Evolutionary conservation across 2,113 vertebrate genomes (phyloP), one percentile per base, ranked within the genome.

Genomic region (Neodontobutis hainanensis): DNA sequence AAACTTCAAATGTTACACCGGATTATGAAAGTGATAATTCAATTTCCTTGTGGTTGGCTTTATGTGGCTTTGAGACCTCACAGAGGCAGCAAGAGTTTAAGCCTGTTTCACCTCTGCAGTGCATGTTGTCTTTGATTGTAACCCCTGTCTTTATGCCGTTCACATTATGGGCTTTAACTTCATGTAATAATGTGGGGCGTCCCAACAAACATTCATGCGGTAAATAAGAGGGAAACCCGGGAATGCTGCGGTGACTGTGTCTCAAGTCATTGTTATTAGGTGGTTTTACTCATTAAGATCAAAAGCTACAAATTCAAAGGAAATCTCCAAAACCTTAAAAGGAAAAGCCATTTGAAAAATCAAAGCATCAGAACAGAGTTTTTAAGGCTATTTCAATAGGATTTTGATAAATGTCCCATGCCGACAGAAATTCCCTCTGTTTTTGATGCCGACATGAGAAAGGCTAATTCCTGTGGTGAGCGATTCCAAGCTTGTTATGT

Each of bases 231-330:
- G 62, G 74, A 40, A 34, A 68, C 75, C 65, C 10, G 64, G 63
- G 76, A 89, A 80, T 62, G 76, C 74, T 87, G 89, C 16, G 85
- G 88, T 81, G 62, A 82, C 85, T 81, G 77, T 63, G 84, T 90
- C 84, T 78, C 27, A 43, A 87, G 76, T 89, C 88, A 80, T 91
- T 55, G 52, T 55, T 90, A 91, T 88, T 87, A 75, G 68, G 81
- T 65, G 78, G 87, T 90, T 90, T 88, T 78, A 68, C 81, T 92
- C 81, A 87, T 91, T 87, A 88, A 85, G 85, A 87, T 89, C 88
- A 92, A 87, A 90, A 82, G 82, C 80, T 56, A 2, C 59, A 66
- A 51, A 85, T 73, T 90, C 80, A 89, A 88, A 89, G 78, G 70
- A 70, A 4, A 77, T 81, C 70, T 65, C 52, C 1, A 12, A 46